Conservation (phyloP, 2,888 invertebrate species). For the Halictus quadricinctus region DNA sequence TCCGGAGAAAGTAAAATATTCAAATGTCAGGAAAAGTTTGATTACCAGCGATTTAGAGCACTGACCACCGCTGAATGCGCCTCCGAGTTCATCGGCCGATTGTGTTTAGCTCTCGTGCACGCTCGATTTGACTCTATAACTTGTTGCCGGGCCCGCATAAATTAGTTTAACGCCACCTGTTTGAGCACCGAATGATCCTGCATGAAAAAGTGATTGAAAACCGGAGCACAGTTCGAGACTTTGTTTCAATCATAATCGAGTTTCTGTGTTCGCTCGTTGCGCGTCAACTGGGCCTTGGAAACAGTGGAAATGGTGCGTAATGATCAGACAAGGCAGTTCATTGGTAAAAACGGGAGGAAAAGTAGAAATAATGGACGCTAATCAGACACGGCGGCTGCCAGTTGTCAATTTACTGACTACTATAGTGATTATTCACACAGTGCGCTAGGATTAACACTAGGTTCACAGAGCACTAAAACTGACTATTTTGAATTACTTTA, state of each 20-base stretch:
- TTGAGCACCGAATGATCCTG: background rate
- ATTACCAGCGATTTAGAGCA: background rate
- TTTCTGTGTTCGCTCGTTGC: background rate
- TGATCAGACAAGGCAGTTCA: too few species aligned
- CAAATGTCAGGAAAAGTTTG: background rate
- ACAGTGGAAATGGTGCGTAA: too few species aligned
- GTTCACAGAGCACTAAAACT: too few species aligned
- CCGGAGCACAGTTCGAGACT: background rate
- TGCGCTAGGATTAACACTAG: background rate
- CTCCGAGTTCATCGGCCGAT: too few species aligned
- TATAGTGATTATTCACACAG: background rate
- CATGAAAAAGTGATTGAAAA: background rate
- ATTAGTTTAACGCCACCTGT: slow-evolving; percentile 1
- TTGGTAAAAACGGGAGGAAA: too few species aligned
- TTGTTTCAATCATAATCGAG: background rate
- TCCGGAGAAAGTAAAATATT: background rate
- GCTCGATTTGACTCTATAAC: background rate
- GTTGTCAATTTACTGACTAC: too few species aligned
- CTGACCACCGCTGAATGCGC: too few species aligned
- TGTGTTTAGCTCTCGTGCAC: too few species aligned
- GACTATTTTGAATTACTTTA: too few species aligned
- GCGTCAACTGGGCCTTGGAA: too few species aligned
- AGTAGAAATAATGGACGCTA: too few species aligned
- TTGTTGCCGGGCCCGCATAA: background rate
- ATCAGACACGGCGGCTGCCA: too few species aligned